These are phyloP conservation scores for Acanthisitta chloris DNA, from an alignment of 2,113 vertebrate species.

Conservation along the genomic window DNA sequence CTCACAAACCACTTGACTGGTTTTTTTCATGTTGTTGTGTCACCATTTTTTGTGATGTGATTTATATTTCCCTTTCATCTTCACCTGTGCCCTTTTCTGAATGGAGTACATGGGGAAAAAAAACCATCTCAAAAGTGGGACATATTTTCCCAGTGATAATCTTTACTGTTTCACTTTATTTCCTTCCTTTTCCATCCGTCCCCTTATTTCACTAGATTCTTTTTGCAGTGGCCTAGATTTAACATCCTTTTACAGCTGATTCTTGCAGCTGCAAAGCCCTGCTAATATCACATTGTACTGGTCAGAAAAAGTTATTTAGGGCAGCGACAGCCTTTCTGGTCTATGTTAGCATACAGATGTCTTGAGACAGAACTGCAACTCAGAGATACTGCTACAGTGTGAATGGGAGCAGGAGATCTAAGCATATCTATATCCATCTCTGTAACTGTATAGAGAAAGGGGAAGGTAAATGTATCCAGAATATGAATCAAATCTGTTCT, in stretches of 20 bases:
- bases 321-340: slow-evolving; percentile 2
- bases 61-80: neutral
- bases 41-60: neutral
- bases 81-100: neutral
- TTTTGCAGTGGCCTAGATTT: slow-evolving; percentile 53
- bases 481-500: neutral
- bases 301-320: slow-evolving; percentile 33
- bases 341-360: neutral
- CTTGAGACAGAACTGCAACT: neutral
- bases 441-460: neutral
- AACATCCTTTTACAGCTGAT: slow-evolving; percentile 8
- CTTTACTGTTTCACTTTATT: neutral
- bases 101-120: neutral
- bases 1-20: neutral
- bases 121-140: neutral
- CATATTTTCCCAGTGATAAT: slow-evolving; percentile 6
- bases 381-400: neutral
- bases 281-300: neutral
- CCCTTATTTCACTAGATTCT: slow-evolving; percentile 5
- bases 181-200: neutral
- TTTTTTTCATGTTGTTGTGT: neutral
- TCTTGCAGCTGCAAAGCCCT: slow-evolving; percentile 31
- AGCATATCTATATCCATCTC: neutral
- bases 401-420: neutral
- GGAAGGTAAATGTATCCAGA: neutral